Base-by-base conservation (phyloP, 1,140 invertebrate species). In the Drosophila varians region DNA sequence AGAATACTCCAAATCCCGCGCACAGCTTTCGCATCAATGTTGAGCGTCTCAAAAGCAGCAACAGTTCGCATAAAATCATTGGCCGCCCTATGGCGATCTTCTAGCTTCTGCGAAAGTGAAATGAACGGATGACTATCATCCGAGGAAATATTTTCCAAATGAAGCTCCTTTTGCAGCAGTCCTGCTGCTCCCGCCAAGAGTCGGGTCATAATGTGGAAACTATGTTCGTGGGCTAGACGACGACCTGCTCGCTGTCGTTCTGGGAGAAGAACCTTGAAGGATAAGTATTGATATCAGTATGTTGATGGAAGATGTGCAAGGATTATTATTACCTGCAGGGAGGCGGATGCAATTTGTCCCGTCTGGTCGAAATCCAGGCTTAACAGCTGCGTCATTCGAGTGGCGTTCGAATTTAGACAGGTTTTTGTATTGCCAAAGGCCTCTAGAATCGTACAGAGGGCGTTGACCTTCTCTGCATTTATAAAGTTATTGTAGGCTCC, bases 311-410 rank as follows among this genome's bases (percentile, higher is more conserved):
- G 0, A 28, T 31, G 36, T 6, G 0, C 28, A 2, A 2, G 7
- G 4, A 4, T 8, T 25, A 92, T 8, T 25, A 92, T 92, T 76
- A 97, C 96, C 92, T 98, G 97, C 36, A 98, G 92, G 0, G 97
- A 97, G 0, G 96, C 96, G 1, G 96, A 97, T 3, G 95, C 95
- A 51, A 98, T 95, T 77, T 95, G 94, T 14, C 97, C 98, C 19
- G 95, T 95, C 74, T 97, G 96, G 92, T 99, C 98, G 90, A 98
- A 98, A 89, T 98, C 97, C 42, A 99, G 91, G 45, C 96, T 96
- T 60, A 97, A 96, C 28, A 98, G 92, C 77, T 97, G 96, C 2
- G 97, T 96, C 90, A 96, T 98, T 46, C 97, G 93, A 0, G 97
- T 97, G 4, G 97, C 96, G 92, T 98, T 97, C 4, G 93, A 93